Evolutionary conservation across 37 sponge, comb jelly and placozoan species (phyloP), one percentile per base, ranked within the genome.

Genomic region (Haliclona indistincta): DNA sequence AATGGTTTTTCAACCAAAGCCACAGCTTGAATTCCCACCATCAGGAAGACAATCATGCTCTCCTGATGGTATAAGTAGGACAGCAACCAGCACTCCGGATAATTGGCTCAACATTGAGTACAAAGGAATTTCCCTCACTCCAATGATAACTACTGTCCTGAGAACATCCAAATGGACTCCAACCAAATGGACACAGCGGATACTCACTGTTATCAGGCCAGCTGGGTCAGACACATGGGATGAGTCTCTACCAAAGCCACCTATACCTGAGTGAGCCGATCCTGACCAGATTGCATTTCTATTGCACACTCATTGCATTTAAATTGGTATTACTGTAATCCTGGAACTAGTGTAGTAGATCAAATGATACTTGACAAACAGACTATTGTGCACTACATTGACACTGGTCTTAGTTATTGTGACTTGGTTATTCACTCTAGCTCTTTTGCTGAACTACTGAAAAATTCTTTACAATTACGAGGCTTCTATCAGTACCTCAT

Each of bases 381-480:
- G 7, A 58, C 61, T 65, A 70, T 25, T 1, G 52, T 19, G 8
- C 53, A 63, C 45, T 77, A 28, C 36, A 45, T n/a, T 44, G 13
- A 28, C 74, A 73, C 53, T 13, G 10, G 43, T 5, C 23, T 19
- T 11, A 67, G 11, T 10, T 6, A 10, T 11, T 33, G 41, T 67
- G 39, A 67, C 11, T 37, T 37, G 8, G 10, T 6, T 67, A 10
- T 2, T n/a, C n/a, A n/a, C n/a, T n/a, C n/a, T 39, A 91, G 91
- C 60, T 64, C 42, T 20, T 81, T 86, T 28, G 40, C 37, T 26
- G 84, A 87, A 36, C 38, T 92, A 10, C 55, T 92, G 47, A 77
- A 80, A 28, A 69, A 87, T 38, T 4, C 44, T 0, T 43, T 51
- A 2, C 84, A 84, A 36, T 36, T 83, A 19, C 63, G 64, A 35